Conservation (phyloP, 2,888 invertebrate species). For the Cecidostiba fungosa region DNA sequence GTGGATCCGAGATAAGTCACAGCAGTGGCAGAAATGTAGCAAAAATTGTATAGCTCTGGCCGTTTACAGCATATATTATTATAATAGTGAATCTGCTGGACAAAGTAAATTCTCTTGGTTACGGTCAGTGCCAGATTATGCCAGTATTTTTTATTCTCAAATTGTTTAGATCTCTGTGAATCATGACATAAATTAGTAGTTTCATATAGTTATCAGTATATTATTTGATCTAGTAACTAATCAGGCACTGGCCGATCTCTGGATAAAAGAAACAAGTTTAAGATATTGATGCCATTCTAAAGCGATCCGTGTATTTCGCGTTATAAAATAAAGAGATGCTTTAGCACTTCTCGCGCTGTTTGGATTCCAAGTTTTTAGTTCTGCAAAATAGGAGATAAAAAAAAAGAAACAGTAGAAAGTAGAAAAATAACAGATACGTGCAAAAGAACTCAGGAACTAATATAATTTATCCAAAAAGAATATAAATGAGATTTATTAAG, state of each 20-base stretch:
- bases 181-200: background rate
- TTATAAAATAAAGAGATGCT: slow-evolving; percentile 55
- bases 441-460: slow-evolving; percentile 48
- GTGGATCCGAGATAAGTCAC: slow-evolving; percentile 52
- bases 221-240: slow-evolving; percentile 35
- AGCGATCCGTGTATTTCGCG: slow-evolving; percentile 66
- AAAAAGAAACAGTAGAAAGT: slow-evolving; percentile 10
- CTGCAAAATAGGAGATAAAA: slow-evolving; percentile 59
- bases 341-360: slow-evolving; percentile 52
- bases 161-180: background rate
- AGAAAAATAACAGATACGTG: slow-evolving; percentile 52
- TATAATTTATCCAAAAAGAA: slow-evolving; percentile 41
- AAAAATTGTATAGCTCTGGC: slow-evolving; percentile 38
- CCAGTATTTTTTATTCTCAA: slow-evolving; percentile 38
- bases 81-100: slow-evolving; percentile 44
- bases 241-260: slow-evolving; percentile 61
- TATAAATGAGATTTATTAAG: slow-evolving; percentile 29
- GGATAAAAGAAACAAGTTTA: slow-evolving; percentile 62
- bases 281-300: slow-evolving; percentile 70
- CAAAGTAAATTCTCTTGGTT: background rate
- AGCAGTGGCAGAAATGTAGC: slow-evolving; percentile 42
- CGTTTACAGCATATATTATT: background rate
- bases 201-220: background rate
- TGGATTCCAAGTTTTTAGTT: slow-evolving; percentile 51
- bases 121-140: slow-evolving; percentile 55